Percentiles rank a stretch among this genome's conserved stretches.
These are phyloP conservation scores for Pseudochirops corinnae DNA, from an alignment of 2,797 vertebrate species.

Conservation along the genomic window DNA sequence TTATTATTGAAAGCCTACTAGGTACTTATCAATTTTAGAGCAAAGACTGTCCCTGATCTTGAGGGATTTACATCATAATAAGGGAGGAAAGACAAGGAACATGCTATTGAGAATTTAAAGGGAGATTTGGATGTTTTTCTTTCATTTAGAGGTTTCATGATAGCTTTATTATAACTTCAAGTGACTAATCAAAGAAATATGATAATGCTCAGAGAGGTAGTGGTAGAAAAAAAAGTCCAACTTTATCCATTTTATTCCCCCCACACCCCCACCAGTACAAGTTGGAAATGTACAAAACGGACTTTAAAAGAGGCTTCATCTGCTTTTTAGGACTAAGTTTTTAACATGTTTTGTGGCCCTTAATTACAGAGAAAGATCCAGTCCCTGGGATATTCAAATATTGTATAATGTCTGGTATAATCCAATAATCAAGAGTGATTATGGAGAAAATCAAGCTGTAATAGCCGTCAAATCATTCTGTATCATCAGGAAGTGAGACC, in stretches of 20 bases:
- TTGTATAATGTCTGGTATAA: slow-evolving; percentile 32
- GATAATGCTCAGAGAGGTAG: slow-evolving; percentile 14
- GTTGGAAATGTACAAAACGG: not conserved
- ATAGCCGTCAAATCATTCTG: slow-evolving; percentile 15
- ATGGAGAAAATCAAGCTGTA: slow-evolving; percentile 38
- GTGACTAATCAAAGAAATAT: slow-evolving; percentile 39
- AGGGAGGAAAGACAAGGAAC: slow-evolving; percentile 45
- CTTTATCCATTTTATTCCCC: slow-evolving; percentile 9
- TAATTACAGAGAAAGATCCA: slow-evolving; percentile 34
- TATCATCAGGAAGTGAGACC: slow-evolving; percentile 41
- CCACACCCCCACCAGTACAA: slow-evolving; percentile 4
- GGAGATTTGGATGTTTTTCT: slow-evolving; percentile 1
- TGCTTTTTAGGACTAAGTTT: slow-evolving; percentile 40
- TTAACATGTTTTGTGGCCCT: slow-evolving; percentile 32
- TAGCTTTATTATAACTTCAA: slow-evolving; percentile 46
- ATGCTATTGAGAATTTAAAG: slow-evolving; percentile 53
- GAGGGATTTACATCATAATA: slow-evolving; percentile 45
- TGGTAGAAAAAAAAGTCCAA: slow-evolving; percentile 38
- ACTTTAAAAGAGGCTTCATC: slow-evolving; percentile 19
- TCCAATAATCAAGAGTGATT: slow-evolving; percentile 51
- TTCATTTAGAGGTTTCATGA: slow-evolving; percentile 35
- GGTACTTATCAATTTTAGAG: slow-evolving; percentile 60
- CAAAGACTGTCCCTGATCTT: slow-evolving; percentile 29
- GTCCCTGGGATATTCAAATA: slow-evolving; percentile 25
- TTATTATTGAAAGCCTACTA: slow-evolving; percentile 61